Evolutionary conservation across 2,888 invertebrate species (phyloP).

Genomic region (Drosophila flavopinicola): DNA sequence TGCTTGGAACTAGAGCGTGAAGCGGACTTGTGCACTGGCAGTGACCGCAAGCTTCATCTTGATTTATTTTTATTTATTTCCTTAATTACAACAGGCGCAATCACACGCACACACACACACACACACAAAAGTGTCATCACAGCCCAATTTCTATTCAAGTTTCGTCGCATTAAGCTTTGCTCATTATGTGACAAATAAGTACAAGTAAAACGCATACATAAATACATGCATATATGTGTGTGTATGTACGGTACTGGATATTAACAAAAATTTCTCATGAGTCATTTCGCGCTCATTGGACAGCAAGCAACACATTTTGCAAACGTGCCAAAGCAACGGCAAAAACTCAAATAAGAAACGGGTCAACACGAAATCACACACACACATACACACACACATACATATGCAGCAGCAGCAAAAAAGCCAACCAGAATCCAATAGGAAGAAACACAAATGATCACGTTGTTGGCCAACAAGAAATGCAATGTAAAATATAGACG

Average conservation of each 20-base stretch:
- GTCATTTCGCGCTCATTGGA: slow-evolving; percentile 45
- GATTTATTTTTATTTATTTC: slow-evolving; percentile 31
- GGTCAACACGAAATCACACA: slow-evolving; percentile 51
- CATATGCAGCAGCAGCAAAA: slow-evolving; percentile 8
- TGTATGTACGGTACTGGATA: slow-evolving; percentile 21
- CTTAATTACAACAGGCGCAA: slow-evolving; percentile 14
- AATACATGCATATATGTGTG: slow-evolving; percentile 9
- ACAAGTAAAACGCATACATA: slow-evolving; percentile 5
- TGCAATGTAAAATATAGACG: slow-evolving; percentile 17
- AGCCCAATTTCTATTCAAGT: slow-evolving; percentile 13
- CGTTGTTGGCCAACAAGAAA: slow-evolving; percentile 19
- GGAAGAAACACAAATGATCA: slow-evolving; percentile 8
- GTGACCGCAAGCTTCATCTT: slow-evolving; percentile 13
- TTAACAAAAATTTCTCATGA: slow-evolving; percentile 53
- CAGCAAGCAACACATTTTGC: slow-evolving; percentile 34
- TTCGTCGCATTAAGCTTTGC: slow-evolving; percentile 14
- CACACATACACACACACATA: not conserved
- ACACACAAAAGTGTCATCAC: slow-evolving; percentile 22
- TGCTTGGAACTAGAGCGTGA: slow-evolving; percentile 35
- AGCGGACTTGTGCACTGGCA: slow-evolving; percentile 4
- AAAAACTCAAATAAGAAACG: slow-evolving; percentile 43
- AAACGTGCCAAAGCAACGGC: slow-evolving; percentile 40
- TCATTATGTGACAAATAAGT: slow-evolving; percentile 35
- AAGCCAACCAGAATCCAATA: slow-evolving; percentile 21
- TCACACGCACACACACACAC: not conserved